phyloP scores from a whole-genome alignment of 2,113 vertebrate genomes.

The Ophiodon elongatus region DNA sequence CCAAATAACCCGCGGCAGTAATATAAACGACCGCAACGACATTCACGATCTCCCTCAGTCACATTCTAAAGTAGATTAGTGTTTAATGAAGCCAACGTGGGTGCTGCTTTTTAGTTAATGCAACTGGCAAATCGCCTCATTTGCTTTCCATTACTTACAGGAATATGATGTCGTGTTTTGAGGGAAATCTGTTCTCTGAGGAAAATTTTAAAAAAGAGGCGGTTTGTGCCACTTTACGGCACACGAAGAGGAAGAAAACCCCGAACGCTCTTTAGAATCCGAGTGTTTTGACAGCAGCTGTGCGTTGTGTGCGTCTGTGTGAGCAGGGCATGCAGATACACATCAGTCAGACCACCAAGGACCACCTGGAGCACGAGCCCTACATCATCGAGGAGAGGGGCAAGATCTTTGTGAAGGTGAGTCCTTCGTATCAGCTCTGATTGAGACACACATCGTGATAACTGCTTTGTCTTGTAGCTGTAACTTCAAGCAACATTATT shows the following conservation, averaged over 20 bases:
- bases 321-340: slow-evolving; percentile 86
- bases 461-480: not conserved
- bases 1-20: slow-evolving; percentile 14
- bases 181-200: slow-evolving; percentile 21
- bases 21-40: slow-evolving; percentile 15
- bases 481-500: slow-evolving; percentile 1
- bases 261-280: slow-evolving; percentile 4
- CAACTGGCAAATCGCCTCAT: slow-evolving; percentile 56
- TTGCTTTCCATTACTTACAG: slow-evolving; percentile 51
- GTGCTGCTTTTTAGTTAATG: slow-evolving; percentile 54
- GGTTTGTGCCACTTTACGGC: not conserved
- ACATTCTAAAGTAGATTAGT: slow-evolving; percentile 33
- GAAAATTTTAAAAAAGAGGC: not conserved
- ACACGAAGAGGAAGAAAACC: not conserved
- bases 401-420: slow-evolving; percentile 85
- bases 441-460: not conserved
- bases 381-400: slow-evolving; percentile 84
- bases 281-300: slow-evolving; percentile 1
- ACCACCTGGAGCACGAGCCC: slow-evolving; percentile 84
- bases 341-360: slow-evolving; percentile 86
- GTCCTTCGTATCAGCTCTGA: not conserved
- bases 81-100: slow-evolving; percentile 23
- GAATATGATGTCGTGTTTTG: slow-evolving; percentile 45
- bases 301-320: slow-evolving; percentile 39
- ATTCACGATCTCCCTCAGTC: slow-evolving; percentile 22